These are phyloP conservation scores for Sinonovacula constricta DNA, from an alignment of 1,140 invertebrate species.

Conservation along the genomic window DNA sequence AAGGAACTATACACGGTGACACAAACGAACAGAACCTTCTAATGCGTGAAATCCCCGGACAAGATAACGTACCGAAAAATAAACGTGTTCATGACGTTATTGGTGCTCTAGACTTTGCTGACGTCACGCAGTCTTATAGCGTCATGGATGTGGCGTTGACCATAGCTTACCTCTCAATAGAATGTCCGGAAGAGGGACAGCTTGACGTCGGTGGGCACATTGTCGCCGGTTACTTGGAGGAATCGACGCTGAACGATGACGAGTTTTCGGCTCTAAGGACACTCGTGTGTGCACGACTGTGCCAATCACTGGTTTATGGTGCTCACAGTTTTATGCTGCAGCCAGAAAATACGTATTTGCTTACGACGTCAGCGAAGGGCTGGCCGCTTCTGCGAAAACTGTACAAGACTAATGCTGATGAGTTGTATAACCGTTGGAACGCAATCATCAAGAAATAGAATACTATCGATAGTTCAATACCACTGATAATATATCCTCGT, in stretches of 20 bases:
- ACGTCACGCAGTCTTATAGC: slow-evolving; percentile 85
- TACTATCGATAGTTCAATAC: too few species aligned
- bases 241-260: slow-evolving; percentile 81
- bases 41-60: slow-evolving; percentile 76
- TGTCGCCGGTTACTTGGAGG: slow-evolving; percentile 86
- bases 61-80: slow-evolving; percentile 57
- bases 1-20: slow-evolving; percentile 91
- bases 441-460: too few species aligned
- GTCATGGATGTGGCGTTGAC: slow-evolving; percentile 90
- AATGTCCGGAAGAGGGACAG: slow-evolving; percentile 80
- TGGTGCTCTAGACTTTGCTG: slow-evolving; percentile 91
- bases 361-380: slow-evolving; percentile 80
- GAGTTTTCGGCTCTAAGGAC: slow-evolving; percentile 85
- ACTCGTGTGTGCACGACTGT: slow-evolving; percentile 86
- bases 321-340: slow-evolving; percentile 86
- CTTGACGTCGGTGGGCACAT: too few species aligned
- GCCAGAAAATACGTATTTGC: slow-evolving; percentile 88
- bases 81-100: too few species aligned
- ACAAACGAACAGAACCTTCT: slow-evolving; percentile 94
- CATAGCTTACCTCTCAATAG: slow-evolving; percentile 88
- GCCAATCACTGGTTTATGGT: slow-evolving; percentile 89
- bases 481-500: too few species aligned
- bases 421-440: slow-evolving; percentile 74
- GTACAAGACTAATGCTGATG: slow-evolving; percentile 80
- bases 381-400: slow-evolving; percentile 64